Evolutionary conservation across 2,888 invertebrate genomes (phyloP).

Genomic region (Parelbella ahira): DNA sequence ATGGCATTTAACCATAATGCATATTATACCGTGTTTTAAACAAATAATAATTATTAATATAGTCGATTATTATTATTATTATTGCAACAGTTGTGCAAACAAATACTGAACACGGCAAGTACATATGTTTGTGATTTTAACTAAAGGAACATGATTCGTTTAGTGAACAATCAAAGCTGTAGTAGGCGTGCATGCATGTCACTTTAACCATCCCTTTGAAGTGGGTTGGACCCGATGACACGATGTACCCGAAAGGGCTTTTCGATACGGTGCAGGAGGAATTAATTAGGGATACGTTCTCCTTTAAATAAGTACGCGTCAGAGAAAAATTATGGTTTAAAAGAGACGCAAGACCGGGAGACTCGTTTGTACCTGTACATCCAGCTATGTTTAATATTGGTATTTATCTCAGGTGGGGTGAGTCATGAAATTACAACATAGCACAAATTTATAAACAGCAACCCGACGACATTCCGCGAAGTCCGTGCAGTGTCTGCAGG

Average conservation of each 20-base stretch:
- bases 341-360: neutral
- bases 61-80: no score
- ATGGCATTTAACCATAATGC: no score
- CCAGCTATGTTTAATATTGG: conserved; percentile 35
- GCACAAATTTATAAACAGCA: conserved; percentile 66
- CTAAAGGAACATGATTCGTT: conserved; percentile 10
- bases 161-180: conserved; percentile 2
- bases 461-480: conserved; percentile 65
- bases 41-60: no score
- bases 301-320: conserved; percentile 2
- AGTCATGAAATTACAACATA: conserved; percentile 65
- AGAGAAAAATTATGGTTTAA: conserved; percentile 5
- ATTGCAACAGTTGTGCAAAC: no score
- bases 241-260: conserved; percentile 15
- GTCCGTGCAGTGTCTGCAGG: conserved; percentile 46
- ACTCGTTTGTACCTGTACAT: neutral
- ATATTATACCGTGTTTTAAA: no score
- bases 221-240: conserved; percentile 27
- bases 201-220: conserved; percentile 24
- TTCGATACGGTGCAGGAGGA: conserved; percentile 5
- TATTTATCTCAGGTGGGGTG: conserved; percentile 47
- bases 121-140: no score
- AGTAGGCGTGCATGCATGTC: conserved; percentile 12
- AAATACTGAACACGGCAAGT: no score
- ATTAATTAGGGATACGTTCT: conserved; percentile 7